Conservation (phyloP, 2,113 vertebrate genomes). For the Pseudonaja textilis region DNA sequence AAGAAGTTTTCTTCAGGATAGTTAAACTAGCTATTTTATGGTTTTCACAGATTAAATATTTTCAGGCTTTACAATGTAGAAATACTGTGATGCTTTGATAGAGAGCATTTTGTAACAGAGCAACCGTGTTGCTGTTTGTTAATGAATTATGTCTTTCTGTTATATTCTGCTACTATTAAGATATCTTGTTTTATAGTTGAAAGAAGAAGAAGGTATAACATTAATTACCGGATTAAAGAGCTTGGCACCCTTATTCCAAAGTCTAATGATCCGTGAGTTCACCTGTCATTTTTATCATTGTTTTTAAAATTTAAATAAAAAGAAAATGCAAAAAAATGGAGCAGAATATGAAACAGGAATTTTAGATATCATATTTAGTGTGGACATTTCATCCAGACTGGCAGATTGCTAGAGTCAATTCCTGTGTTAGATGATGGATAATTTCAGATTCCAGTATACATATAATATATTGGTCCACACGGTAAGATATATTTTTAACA, state of each 20-base stretch:
- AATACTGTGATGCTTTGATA: background rate
- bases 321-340: slow-evolving; percentile 16
- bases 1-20: background rate
- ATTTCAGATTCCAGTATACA: background rate
- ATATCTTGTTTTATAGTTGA: slow-evolving; percentile 83
- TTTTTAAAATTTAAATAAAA: slow-evolving; percentile 51
- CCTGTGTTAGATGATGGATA: background rate
- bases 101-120: background rate
- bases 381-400: background rate
- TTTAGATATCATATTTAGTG: background rate
- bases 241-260: slow-evolving; percentile 98
- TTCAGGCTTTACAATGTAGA: background rate
- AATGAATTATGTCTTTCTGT: background rate
- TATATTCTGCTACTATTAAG: background rate
- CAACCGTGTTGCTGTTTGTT: background rate
- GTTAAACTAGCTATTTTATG: background rate
- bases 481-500: background rate
- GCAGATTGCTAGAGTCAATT: background rate
- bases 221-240: slow-evolving; percentile 99
- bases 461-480: background rate
- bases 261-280: slow-evolving; percentile 97
- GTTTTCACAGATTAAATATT: background rate
- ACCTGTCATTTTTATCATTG: slow-evolving; percentile 62
- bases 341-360: background rate
- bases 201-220: slow-evolving; percentile 96